Evolutionary conservation across 2,888 invertebrate species (phyloP), one percentile per base, ranked within the genome.

Genomic region (Melinopterus prodromus): DNA sequence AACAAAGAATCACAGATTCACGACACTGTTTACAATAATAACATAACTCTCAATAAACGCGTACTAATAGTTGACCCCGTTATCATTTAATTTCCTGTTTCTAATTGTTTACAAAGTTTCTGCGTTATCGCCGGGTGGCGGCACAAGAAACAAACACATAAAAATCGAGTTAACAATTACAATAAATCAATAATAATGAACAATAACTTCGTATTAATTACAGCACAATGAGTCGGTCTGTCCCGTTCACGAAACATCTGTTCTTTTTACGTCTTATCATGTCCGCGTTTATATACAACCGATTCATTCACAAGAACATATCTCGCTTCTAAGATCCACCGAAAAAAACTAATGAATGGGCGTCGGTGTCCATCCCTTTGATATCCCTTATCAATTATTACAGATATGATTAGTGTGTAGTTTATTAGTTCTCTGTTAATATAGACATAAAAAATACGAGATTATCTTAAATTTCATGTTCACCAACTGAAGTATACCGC

Each of bases 181-280:
- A 53, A 53, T 53, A 53, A 53, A 53, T 53, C 53, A 53, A 53
- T 53, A 53, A 53, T 53, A 12, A 53, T 53, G 53, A 53, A 53
- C 53, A 53, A 53, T 53, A 53, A 53, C 53, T 53, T 1, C 53
- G 53, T 53, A 53, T 53, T 53, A 53, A 53, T 53, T 53, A 53
- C 12, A 53, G 53, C 53, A 53, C 53, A 53, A 53, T 53, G 53
- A 53, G 53, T 1, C 53, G 12, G 3, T 3, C 12, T 53, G 53
- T 53, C 53, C 9, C 12, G 12, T 7, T 4, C 53, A 9, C 53
- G 53, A 53, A 53, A 53, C 53, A 53, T 53, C 53, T 53, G 53
- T 53, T 53, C 53, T 53, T 53, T 53, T 53, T 53, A 78, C 75
- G 53, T 12, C 69, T 75, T 70, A 69, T 75, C 70, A 16, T 16